Conservation (phyloP, 2,797 vertebrate genomes). For the Rallus crepitans region DNA sequence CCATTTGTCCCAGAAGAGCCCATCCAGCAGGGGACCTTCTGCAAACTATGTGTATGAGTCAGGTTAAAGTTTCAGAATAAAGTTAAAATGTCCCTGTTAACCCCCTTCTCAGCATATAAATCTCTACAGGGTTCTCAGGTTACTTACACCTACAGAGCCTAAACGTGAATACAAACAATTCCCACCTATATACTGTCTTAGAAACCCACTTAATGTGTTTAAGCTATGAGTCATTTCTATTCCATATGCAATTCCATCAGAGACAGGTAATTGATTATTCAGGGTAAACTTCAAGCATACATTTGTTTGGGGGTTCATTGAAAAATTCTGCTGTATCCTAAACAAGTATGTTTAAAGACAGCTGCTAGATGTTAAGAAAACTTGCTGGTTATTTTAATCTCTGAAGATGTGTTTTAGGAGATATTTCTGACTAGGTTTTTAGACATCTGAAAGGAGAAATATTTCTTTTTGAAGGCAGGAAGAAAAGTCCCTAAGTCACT, state of each 20-base stretch:
- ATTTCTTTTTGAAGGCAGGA: not conserved
- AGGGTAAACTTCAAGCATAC: not conserved
- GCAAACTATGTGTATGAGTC: conserved; percentile 49
- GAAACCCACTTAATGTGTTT: not conserved
- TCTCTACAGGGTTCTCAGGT: not conserved
- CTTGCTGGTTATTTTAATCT: not conserved
- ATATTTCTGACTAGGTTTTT: not conserved
- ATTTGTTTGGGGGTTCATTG: not conserved
- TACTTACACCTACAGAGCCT: not conserved
- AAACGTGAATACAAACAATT: not conserved
- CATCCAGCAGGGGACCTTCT: conserved; percentile 76
- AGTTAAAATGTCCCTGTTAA: not conserved
- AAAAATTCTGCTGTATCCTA: not conserved
- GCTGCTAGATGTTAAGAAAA: not conserved
- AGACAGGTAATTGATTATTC: not conserved
- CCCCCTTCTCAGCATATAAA: not conserved
- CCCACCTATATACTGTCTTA: not conserved
- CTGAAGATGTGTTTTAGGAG: not conserved
- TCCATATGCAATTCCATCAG: not conserved
- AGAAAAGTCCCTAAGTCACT: no score
- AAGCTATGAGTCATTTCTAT: not conserved
- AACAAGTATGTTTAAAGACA: not conserved
- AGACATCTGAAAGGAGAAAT: not conserved
- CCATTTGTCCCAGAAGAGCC: conserved; percentile 75
- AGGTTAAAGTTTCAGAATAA: not conserved